These are phyloP conservation scores for Cyrtodaria siliqua DNA, from an alignment of 2,888 invertebrate species.

Conservation along the genomic window DNA sequence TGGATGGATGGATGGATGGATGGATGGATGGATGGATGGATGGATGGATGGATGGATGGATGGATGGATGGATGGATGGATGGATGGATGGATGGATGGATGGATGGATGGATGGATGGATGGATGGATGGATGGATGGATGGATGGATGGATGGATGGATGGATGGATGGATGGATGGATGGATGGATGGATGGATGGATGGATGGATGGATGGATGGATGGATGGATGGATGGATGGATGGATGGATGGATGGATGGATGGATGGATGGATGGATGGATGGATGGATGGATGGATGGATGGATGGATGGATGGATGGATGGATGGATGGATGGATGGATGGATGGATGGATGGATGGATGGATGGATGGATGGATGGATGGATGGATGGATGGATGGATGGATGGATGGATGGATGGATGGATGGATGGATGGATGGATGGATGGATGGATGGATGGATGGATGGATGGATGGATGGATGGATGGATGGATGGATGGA, in stretches of 20 bases:
- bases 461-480: constrained; percentile 3
- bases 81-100: constrained; percentile 3
- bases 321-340: constrained; percentile 3
- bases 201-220: constrained; percentile 3
- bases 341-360: constrained; percentile 3
- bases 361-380: constrained; percentile 3
- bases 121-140: constrained; percentile 3
- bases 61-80: constrained; percentile 3
- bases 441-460: constrained; percentile 3
- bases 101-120: constrained; percentile 3
- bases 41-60: constrained; percentile 3
- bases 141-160: constrained; percentile 3
- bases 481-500: constrained; percentile 3
- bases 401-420: constrained; percentile 3
- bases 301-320: constrained; percentile 3
- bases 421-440: constrained; percentile 3
- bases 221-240: constrained; percentile 3
- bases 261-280: constrained; percentile 3
- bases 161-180: constrained; percentile 3
- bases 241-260: constrained; percentile 3
- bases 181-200: constrained; percentile 3
- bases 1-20: constrained; percentile 3
- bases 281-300: constrained; percentile 3
- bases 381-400: constrained; percentile 3
- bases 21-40: constrained; percentile 3